Evolutionary conservation across 2,113 vertebrate genomes (phyloP), one percentile per base, ranked within the genome.

Genomic region (Neodontobutis hainanensis): DNA sequence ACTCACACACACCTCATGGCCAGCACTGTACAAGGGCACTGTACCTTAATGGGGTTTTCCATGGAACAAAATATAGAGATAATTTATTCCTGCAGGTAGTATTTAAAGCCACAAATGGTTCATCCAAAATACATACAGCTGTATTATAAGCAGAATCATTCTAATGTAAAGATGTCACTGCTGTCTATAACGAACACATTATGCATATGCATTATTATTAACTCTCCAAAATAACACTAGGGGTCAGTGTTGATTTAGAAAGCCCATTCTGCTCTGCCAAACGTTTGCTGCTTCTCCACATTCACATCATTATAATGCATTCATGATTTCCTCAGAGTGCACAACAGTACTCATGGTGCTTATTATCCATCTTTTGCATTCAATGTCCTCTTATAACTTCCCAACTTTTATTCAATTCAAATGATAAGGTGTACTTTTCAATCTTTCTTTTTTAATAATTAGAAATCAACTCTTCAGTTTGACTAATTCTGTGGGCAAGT

Each of bases 211-310:
- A 10, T 40, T 46, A 8, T 43, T 43, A 12, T 16, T 61, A 12
- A 47, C 62, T 6, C 56, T 52, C 2, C 51, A 16, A 58, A 6
- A 0, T 11, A 68, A 45, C 92, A 83, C 89, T 87, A 92, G 92
- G 89, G 87, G 91, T 88, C 90, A 90, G 90, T 92, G 79, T 92
- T 89, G 90, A 64, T 80, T 76, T 76, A 81, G 46, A 64, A 11
- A 86, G 11, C 48, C 50, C 38, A 11, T 16, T 12, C 43, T 38
- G 8, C 16, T 43, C 50, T 61, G 34, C 47, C 47, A 12, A 62
- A 60, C 57, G 11, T 50, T 42, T 42, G n/a, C 34, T 48, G n/a
- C 9, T 38, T 69, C 11, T 16, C 15, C n/a, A 11, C 12, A 44
- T 57, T 61, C 38, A 62, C 46, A 45, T 61, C 50, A 48, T 70